phyloP scores from a whole-genome alignment of 2,113 vertebrate species.

The Rattus rattus region DNA sequence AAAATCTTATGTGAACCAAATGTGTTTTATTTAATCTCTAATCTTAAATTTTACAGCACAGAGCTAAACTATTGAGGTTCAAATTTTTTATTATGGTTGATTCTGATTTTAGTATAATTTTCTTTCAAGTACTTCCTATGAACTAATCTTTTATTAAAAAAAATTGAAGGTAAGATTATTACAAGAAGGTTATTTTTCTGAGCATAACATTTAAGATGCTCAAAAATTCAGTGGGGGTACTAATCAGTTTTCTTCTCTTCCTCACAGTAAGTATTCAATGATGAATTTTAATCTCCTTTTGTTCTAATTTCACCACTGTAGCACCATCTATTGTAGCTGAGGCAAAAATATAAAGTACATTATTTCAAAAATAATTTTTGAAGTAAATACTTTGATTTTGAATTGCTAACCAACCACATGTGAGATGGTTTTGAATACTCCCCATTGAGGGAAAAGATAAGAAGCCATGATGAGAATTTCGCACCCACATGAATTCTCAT shows the following conservation, averaged over 20 bases:
- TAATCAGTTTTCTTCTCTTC: background rate
- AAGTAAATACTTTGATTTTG: background rate
- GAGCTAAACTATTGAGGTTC: background rate
- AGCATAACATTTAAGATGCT: conserved; percentile 6
- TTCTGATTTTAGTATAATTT: background rate
- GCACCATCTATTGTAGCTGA: background rate
- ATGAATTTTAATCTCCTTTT: background rate
- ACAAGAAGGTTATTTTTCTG: background rate
- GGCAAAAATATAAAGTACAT: background rate
- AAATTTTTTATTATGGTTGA: background rate
- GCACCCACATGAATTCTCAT: background rate
- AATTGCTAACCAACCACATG: background rate
- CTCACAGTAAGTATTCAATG: background rate
- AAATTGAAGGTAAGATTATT: conserved; percentile 5
- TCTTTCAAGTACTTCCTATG: background rate
- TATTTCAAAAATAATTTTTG: conserved; percentile 18
- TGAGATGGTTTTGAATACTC: background rate
- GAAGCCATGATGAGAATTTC: background rate
- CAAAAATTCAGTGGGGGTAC: background rate
- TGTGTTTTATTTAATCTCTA: background rate
- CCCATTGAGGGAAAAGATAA: background rate
- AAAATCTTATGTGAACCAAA: background rate
- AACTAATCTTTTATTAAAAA: background rate
- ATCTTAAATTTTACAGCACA: background rate
- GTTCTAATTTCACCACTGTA: background rate